Evolutionary conservation across 1,140 invertebrate genomes (phyloP), one percentile per base, ranked within the genome.

Genomic region (Aleiodes sp.): DNA sequence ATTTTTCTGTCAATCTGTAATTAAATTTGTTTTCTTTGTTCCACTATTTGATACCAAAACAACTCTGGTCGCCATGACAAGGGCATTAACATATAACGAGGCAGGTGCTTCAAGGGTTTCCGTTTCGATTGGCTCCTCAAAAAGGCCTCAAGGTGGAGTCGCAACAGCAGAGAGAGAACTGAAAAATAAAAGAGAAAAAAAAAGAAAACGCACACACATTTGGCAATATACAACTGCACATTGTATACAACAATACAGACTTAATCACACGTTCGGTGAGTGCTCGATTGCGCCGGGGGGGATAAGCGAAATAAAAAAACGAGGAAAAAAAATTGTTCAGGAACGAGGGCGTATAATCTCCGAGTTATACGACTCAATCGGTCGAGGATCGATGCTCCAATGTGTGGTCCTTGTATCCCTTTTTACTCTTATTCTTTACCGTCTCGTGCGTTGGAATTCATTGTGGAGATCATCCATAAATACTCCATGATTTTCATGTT

Each of bases 211-310:
- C 28, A 59, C 56, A 59, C 56, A 29, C 46, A 24, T 52, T n/a
- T 24, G 46, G 16, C 46, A 24, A 52, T 67, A 67, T 41, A 65
- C 43, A 16, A 61, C 24, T 59, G 56, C 56, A 59, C 56, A 59
- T 59, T 29, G 56, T 4, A 14, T 12, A 7, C 28, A 59, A 59
- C 56, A 59, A 59, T 59, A 31, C 24, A 16, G 65, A 60, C 33
- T 61, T 68, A 68, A 68, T 68, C 57, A 68, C 41, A 68, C 65
- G 65, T 68, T 68, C 12, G 24, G 41, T 59, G 35, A 68, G 65
- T 68, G 39, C 65, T 68, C 57, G 19, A 68, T 68, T 68, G 57
- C 57, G 56, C 56, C 37, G 16, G 19, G 10, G 37, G 35, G 41
- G 35, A 31, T 26, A 24, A 24, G 19, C 6, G 16, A 10, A 24